Conservation (phyloP, 1,140 invertebrate species). For the Calephelis nemesis region DNA sequence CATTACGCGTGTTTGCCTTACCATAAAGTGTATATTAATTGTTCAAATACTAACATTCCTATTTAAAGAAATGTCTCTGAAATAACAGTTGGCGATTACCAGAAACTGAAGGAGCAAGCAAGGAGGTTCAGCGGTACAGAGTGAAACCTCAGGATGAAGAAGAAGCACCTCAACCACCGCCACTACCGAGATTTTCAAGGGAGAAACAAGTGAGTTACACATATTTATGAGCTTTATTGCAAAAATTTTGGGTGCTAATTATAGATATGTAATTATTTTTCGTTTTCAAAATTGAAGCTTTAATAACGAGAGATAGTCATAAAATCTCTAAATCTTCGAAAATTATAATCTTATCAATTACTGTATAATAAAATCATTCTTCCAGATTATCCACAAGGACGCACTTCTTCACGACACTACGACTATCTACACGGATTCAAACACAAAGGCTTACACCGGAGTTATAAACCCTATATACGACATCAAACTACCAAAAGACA, state of each 20-base stretch:
- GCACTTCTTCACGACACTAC: conserved; percentile 31
- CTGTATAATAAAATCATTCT: neutral
- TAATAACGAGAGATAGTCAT: no score
- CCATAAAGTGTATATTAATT: no score
- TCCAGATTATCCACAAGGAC: conserved; percentile 17
- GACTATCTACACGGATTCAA: conserved; percentile 30
- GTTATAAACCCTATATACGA: conserved; percentile 67
- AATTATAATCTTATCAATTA: no score
- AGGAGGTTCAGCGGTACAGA: conserved; percentile 50
- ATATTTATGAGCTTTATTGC: no score
- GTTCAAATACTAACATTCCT: no score
- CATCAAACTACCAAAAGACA: conserved; percentile 58
- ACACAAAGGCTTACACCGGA: conserved; percentile 44
- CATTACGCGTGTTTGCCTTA: no score
- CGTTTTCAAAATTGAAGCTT: no score
- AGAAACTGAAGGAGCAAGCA: conserved; percentile 33
- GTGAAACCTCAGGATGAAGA: conserved; percentile 48
- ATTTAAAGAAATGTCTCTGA: no score
- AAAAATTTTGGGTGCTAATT: no score
- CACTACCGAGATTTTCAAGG: conserved; percentile 39
- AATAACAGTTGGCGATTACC: conserved; percentile 55
- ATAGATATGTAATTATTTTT: no score
- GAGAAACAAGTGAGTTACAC: conserved; percentile 23
- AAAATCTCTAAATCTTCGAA: no score
- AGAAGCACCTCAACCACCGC: conserved; percentile 53